These are phyloP conservation scores for Rhingia campestris DNA, from an alignment of 2,888 invertebrate genomes.

Conservation along the genomic window DNA sequence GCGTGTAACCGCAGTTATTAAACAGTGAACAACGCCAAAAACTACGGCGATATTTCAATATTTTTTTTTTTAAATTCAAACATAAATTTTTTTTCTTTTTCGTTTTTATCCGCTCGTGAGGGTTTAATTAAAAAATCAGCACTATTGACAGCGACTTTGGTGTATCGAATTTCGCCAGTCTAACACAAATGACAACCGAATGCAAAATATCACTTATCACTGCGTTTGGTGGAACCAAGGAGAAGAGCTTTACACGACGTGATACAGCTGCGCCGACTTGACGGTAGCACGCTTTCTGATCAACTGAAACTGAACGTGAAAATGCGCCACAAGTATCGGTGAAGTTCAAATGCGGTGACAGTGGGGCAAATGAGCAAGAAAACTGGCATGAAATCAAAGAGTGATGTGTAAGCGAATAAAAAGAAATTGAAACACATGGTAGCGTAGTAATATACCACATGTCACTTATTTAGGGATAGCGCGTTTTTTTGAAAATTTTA, in stretches of 20 bases:
- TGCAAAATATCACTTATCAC: constrained; percentile 8
- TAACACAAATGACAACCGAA: not conserved
- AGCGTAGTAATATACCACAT: too few relatives aligned
- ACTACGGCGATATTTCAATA: constrained; percentile 18
- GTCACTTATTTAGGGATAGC: too few relatives aligned
- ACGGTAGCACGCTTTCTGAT: constrained; percentile 49
- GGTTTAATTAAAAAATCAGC: constrained; percentile 21
- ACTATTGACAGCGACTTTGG: constrained; percentile 9
- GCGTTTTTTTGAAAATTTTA: too few relatives aligned
- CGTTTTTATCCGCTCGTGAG: not conserved
- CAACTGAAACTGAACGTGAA: constrained; percentile 56
- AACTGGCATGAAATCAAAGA: not conserved
- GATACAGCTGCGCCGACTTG: constrained; percentile 20
- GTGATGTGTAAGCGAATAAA: not conserved
- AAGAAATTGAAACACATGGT: too few relatives aligned
- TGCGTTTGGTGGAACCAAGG: not conserved
- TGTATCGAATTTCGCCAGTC: constrained; percentile 10
- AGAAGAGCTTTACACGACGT: not conserved
- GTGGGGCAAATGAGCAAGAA: not conserved
- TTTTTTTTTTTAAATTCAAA: constrained; percentile 18
- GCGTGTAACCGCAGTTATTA: constrained; percentile 13
- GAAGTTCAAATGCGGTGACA: constrained; percentile 2
- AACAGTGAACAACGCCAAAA: constrained; percentile 18
- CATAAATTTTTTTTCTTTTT: constrained; percentile 12
- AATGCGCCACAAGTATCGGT: constrained; percentile 29